Evolutionary conservation across 2,113 vertebrate species (phyloP).

Genomic region (Ammodytes marinus): DNA sequence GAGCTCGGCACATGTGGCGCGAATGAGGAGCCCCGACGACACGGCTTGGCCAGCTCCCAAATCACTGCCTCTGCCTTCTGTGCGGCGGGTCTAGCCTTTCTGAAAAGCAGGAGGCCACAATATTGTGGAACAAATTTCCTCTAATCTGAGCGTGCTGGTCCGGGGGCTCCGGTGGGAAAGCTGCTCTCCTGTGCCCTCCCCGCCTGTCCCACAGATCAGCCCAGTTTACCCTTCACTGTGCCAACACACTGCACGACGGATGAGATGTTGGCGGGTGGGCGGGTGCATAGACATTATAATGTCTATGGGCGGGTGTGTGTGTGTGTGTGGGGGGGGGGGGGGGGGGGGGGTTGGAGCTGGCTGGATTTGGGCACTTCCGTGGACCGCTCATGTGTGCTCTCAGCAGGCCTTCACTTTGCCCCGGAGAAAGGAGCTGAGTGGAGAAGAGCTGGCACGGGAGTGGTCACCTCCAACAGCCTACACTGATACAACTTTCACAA

Average conservation of each 20-base stretch:
- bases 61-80: slow-evolving; percentile 94
- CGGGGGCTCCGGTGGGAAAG: slow-evolving; percentile 83
- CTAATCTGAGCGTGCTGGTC: slow-evolving; percentile 89
- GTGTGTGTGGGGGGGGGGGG: no score
- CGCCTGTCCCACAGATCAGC: slow-evolving; percentile 74
- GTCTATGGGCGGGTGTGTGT: slow-evolving; percentile 23
- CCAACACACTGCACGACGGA: slow-evolving; percentile 76
- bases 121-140: slow-evolving; percentile 90
- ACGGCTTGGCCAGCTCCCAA: slow-evolving; percentile 91
- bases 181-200: slow-evolving; percentile 75
- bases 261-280: slow-evolving; percentile 69
- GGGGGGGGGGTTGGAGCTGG: slow-evolving; percentile 62
- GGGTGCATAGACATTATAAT: no score
- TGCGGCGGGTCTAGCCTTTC: slow-evolving; percentile 85
- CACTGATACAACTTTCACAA: slow-evolving; percentile 48
- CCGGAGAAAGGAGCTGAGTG: slow-evolving; percentile 68
- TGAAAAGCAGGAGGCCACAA: slow-evolving; percentile 89
- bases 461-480: slow-evolving; percentile 39
- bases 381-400: slow-evolving; percentile 79
- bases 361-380: slow-evolving; percentile 68
- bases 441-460: slow-evolving; percentile 72
- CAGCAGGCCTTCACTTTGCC: slow-evolving; percentile 75
- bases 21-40: slow-evolving; percentile 80
- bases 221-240: slow-evolving; percentile 79
- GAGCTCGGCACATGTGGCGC: slow-evolving; percentile 87